These are phyloP conservation scores for Diplodus puntazzo DNA, from an alignment of 2,797 vertebrate species.

Conservation along the genomic window DNA sequence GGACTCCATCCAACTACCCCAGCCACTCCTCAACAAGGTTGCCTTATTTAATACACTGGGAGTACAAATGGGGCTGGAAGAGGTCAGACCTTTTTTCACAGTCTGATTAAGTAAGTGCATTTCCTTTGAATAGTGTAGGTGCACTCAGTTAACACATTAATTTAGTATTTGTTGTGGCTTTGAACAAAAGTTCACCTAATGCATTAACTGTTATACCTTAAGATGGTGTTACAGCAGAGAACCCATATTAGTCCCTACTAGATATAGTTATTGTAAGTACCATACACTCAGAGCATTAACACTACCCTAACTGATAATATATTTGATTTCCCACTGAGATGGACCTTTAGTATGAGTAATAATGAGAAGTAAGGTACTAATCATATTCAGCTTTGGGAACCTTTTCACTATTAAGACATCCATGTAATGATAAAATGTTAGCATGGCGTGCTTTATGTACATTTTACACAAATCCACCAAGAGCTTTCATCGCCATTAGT, in stretches of 20 bases:
- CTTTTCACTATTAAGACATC: neutral
- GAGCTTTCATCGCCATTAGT: conserved; percentile 8
- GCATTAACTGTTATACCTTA: conserved; percentile 35
- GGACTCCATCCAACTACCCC: too few species aligned
- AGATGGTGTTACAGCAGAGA: conserved; percentile 28
- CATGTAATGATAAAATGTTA: neutral
- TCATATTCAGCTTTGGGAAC: conserved; percentile 23
- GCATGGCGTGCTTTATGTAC: neutral
- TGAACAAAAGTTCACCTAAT: conserved; percentile 39
- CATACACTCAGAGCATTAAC: conserved; percentile 32
- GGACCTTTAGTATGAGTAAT: conserved; percentile 19
- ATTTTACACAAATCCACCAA: neutral
- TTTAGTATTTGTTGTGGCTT: conserved; percentile 5
- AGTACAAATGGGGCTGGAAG: too few species aligned
- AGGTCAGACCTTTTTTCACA: neutral
- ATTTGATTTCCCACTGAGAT: conserved; percentile 48
- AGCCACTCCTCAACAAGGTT: too few species aligned
- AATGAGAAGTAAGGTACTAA: conserved; percentile 20
- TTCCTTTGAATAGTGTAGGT: neutral
- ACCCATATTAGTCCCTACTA: conserved; percentile 40
- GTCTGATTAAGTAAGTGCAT: neutral
- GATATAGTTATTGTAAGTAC: conserved; percentile 27
- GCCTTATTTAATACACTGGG: too few species aligned
- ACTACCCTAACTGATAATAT: conserved; percentile 28
- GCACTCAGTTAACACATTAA: conserved; percentile 1